Evolutionary conservation across 2,113 vertebrate species (phyloP).

Genomic region (Ramphastos sulfuratus): DNA sequence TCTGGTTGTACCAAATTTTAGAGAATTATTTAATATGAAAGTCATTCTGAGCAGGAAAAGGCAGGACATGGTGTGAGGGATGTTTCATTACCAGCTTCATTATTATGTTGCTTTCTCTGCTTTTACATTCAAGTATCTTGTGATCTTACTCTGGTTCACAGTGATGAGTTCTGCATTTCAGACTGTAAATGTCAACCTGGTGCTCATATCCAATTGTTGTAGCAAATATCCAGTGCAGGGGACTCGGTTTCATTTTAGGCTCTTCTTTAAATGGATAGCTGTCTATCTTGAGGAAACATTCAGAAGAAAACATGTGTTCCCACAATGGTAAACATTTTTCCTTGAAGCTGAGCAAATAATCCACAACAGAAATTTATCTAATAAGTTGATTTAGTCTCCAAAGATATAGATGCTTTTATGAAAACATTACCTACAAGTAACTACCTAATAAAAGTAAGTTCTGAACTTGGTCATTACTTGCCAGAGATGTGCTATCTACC

Average conservation of each 20-base stretch:
- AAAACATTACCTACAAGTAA: background rate
- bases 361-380: background rate
- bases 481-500: background rate
- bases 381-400: background rate
- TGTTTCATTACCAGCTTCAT: background rate
- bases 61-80: rapidly evolving
- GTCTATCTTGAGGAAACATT: background rate
- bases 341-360: background rate
- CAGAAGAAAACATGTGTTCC: background rate
- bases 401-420: background rate
- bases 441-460: background rate
- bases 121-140: background rate
- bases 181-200: background rate
- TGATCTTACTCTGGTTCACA: background rate
- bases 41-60: background rate
- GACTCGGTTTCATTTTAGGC: background rate
- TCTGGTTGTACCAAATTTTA: background rate
- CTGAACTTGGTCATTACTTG: background rate
- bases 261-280: background rate
- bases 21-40: background rate
- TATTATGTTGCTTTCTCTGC: background rate
- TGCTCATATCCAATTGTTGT: background rate
- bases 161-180: background rate
- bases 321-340: background rate
- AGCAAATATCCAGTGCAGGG: background rate